Evolutionary conservation across 2,113 vertebrate genomes (phyloP).

Genomic region (Alethe castanea): DNA sequence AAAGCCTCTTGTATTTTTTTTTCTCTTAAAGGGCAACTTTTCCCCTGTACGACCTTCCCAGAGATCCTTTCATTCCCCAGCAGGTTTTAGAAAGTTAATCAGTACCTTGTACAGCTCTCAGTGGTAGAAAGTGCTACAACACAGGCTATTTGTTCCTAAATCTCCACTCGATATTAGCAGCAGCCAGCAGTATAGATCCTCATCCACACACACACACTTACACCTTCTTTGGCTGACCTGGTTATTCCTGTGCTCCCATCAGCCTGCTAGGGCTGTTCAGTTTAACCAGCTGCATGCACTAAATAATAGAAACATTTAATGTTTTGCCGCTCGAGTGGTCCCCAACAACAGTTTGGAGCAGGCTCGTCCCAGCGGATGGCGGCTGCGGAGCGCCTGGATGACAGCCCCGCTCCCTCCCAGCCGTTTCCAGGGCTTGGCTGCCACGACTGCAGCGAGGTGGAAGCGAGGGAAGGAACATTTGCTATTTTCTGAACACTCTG

Average conservation of each 20-base stretch:
- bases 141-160: constrained; percentile 16
- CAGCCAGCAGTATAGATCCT: not conserved
- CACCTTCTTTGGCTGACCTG: constrained; percentile 30
- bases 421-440: not conserved
- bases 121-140: not conserved
- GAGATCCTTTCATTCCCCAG: not conserved
- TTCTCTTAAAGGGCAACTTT: not conserved
- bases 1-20: not conserved
- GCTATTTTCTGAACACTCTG: constrained; percentile 10
- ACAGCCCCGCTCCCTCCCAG: constrained; percentile 3
- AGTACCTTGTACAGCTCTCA: not conserved
- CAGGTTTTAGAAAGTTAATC: constrained; percentile 36
- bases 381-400: not conserved
- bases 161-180: not conserved
- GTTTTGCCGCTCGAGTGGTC: constrained; percentile 22
- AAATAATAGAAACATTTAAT: constrained; percentile 59
- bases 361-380: not conserved
- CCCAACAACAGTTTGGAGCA: not conserved
- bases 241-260: constrained; percentile 27
- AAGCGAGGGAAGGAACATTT: not conserved
- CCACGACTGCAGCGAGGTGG: not conserved
- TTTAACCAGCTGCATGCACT: constrained; percentile 55
- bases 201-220: not conserved
- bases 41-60: not conserved
- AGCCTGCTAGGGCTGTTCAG: constrained; percentile 8